These are phyloP conservation scores for Spongilla lacustris DNA, from an alignment of 37 sponge, comb jelly and placozoan species.

Conservation along the genomic window DNA sequence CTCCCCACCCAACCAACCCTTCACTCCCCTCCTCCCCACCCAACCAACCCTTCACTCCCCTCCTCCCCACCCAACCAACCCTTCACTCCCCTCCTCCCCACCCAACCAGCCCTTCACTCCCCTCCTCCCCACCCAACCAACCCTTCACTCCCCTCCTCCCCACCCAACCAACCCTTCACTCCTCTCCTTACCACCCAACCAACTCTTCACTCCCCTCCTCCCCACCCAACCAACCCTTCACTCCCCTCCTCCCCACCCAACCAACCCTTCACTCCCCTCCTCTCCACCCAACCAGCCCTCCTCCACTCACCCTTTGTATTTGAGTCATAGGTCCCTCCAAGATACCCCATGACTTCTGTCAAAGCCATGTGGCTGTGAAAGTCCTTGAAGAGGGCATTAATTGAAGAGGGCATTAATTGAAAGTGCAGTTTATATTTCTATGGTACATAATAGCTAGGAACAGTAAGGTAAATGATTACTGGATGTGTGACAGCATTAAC, in stretches of 20 bases:
- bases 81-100: too few relatives aligned
- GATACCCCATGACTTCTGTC: constrained; percentile 80
- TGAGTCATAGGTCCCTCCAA: constrained; percentile 72
- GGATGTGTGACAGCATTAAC: too few relatives aligned
- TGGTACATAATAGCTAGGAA: background rate
- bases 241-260: too few relatives aligned
- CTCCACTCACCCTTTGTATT: constrained; percentile 55
- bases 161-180: too few relatives aligned
- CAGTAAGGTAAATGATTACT: background rate
- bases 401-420: background rate
- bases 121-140: too few relatives aligned
- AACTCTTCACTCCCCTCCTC: too few relatives aligned
- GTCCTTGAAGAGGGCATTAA: constrained; percentile 36
- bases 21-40: constrained; percentile 38
- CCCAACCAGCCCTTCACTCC: too few relatives aligned
- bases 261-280: background rate
- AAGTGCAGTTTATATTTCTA: background rate
- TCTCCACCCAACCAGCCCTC: background rate
- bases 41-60: too few relatives aligned
- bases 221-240: too few relatives aligned
- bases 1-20: background rate
- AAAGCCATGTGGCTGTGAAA: constrained; percentile 77
- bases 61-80: too few relatives aligned
- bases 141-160: too few relatives aligned
- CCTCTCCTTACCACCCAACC: too few relatives aligned